A percentile compares a stretch with the other conserved stretches of the same genome.
Conservation (phyloP, 2,797 vertebrate species). For the Phalanger gymnotis region DNA sequence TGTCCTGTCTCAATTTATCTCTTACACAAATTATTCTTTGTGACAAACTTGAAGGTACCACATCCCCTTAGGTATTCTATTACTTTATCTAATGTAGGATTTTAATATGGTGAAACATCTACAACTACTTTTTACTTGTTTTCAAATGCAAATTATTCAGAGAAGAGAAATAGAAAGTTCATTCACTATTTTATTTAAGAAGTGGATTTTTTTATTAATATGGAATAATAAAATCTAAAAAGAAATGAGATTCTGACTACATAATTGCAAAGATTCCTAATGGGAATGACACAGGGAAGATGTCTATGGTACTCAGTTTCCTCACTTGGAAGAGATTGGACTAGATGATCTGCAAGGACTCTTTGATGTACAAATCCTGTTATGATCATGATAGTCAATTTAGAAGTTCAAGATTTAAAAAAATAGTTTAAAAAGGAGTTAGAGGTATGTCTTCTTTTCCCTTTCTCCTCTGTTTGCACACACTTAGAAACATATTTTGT, state of each 20-base stretch:
- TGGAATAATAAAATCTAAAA: not conserved
- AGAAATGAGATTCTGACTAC: not conserved
- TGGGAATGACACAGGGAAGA: not conserved
- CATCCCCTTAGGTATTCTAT: not conserved
- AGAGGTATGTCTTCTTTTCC: not conserved
- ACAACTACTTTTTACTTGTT: not conserved
- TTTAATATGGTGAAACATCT: not conserved
- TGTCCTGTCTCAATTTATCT: not conserved
- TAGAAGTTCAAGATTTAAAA: not conserved
- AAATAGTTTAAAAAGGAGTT: not conserved
- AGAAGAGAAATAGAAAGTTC: not conserved
- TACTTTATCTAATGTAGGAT: not conserved
- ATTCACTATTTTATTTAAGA: not conserved
- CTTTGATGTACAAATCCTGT: not conserved
- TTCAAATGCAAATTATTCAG: not conserved
- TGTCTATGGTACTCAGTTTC: not conserved
- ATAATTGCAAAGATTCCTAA: not conserved
- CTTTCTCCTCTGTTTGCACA: not conserved
- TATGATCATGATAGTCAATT: not conserved
- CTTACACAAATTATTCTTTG: not conserved
- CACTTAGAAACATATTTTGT: not conserved
- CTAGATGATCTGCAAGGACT: not conserved
- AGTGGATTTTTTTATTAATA: not conserved
- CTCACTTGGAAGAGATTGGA: not conserved
- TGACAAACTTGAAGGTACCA: not conserved